Percentiles rank a stretch among this genome's conserved stretches.
These are phyloP conservation scores for Andrena bucephala DNA, from an alignment of 2,888 invertebrate species.

Conservation along the genomic window DNA sequence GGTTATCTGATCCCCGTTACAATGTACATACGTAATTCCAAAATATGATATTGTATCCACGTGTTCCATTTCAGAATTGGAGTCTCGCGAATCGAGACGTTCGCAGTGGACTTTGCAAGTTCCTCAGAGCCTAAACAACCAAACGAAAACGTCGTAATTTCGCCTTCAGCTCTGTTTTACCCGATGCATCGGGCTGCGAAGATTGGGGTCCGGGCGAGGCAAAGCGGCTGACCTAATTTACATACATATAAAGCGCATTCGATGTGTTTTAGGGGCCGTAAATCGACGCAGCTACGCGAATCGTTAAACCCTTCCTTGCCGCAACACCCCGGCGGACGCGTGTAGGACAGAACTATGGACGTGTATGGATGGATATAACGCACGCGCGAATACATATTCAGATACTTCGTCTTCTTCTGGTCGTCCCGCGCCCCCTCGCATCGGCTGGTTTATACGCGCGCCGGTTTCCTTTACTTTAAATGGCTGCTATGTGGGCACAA, in stretches of 20 bases:
- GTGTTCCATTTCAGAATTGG: not conserved
- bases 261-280: slow-evolving; percentile 85
- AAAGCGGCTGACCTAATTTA: slow-evolving; percentile 84
- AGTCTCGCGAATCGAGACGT: not conserved
- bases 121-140: slow-evolving; percentile 44
- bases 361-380: slow-evolving; percentile 62
- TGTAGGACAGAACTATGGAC: slow-evolving; percentile 73
- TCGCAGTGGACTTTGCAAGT: slow-evolving; percentile 62
- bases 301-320: slow-evolving; percentile 85
- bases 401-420: slow-evolving; percentile 60
- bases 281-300: slow-evolving; percentile 85
- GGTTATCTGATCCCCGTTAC: no score
- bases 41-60: not conserved
- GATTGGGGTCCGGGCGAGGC: slow-evolving; percentile 55
- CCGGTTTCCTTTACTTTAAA: slow-evolving; percentile 19
- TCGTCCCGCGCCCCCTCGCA: slow-evolving; percentile 40
- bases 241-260: slow-evolving; percentile 85
- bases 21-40: no score
- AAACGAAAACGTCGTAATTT: slow-evolving; percentile 80
- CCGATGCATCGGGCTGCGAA: slow-evolving; percentile 58
- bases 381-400: slow-evolving; percentile 64
- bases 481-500: not conserved
- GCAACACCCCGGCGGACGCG: slow-evolving; percentile 80
- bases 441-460: slow-evolving; percentile 14
- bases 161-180: slow-evolving; percentile 76